phyloP scores from a whole-genome alignment of 1,140 invertebrate genomes.

The Euborellia annulipes region DNA sequence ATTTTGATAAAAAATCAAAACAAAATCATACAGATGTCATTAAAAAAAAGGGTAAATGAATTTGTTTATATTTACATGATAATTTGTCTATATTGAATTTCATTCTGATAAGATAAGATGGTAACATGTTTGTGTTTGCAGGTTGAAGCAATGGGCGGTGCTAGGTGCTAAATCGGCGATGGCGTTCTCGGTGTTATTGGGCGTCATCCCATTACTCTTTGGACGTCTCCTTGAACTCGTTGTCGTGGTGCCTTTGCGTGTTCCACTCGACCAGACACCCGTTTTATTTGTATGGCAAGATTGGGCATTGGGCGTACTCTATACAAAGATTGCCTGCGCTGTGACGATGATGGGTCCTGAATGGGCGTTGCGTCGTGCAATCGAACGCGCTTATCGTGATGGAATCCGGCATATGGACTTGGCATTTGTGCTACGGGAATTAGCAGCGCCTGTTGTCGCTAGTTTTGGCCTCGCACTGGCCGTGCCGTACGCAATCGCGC shows the following conservation, averaged over 20 bases:
- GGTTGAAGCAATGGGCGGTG: slow-evolving; percentile 26
- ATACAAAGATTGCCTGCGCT: slow-evolving; percentile 96
- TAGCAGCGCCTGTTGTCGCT: slow-evolving; percentile 79
- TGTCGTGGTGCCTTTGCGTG: slow-evolving; percentile 80
- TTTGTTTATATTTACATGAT: no score
- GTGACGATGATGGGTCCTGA: slow-evolving; percentile 95
- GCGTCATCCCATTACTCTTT: slow-evolving; percentile 82
- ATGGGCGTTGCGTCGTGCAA: slow-evolving; percentile 75
- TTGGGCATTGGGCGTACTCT: slow-evolving; percentile 91
- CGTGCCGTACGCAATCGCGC: slow-evolving; percentile 75
- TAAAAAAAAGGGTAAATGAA: no score
- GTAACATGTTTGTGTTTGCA: slow-evolving; percentile 1
- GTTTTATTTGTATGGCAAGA: slow-evolving; percentile 93
- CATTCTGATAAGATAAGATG: no score
- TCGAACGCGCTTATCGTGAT: slow-evolving; percentile 80
- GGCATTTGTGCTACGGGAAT: slow-evolving; percentile 62
- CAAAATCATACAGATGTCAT: no score
- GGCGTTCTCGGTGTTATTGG: slow-evolving; percentile 64
- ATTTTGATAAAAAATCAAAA: no score
- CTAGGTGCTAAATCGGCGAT: slow-evolving; percentile 49
- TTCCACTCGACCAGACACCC: slow-evolving; percentile 85
- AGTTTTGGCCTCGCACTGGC: slow-evolving; percentile 74
- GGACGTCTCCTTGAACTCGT: slow-evolving; percentile 83
- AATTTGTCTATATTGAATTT: no score
- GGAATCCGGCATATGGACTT: slow-evolving; percentile 87